Conservation (phyloP, 2,113 vertebrate genomes). For the Microcebus murinus region DNA sequence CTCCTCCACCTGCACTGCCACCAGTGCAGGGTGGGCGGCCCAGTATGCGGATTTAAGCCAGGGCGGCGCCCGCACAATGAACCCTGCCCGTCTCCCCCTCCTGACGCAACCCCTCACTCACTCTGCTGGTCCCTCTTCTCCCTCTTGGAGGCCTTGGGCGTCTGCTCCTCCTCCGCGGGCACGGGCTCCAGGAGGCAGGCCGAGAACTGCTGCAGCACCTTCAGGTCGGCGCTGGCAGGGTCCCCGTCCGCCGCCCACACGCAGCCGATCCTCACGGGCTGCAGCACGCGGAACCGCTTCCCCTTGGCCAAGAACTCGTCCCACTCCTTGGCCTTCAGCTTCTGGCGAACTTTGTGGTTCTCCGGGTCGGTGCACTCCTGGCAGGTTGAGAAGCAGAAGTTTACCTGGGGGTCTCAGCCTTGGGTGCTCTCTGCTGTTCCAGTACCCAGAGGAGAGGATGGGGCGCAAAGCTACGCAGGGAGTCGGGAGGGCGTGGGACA, state of each 20-base stretch:
- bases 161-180: slow-evolving; percentile 82
- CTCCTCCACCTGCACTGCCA: neutral
- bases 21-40: too few relatives aligned
- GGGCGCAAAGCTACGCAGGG: neutral
- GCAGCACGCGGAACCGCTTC: slow-evolving; percentile 92
- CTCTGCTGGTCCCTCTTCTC: slow-evolving; percentile 89
- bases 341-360: slow-evolving; percentile 95
- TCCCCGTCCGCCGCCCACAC: slow-evolving; percentile 86
- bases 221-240: neutral
- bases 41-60: neutral
- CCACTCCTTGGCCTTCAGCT: slow-evolving; percentile 97
- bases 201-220: slow-evolving; percentile 88
- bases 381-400: neutral
- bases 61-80: neutral
- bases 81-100: too few relatives aligned
- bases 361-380: slow-evolving; percentile 93
- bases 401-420: neutral
- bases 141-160: slow-evolving; percentile 84
- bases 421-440: neutral
- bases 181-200: slow-evolving; percentile 86
- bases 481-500: neutral
- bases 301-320: slow-evolving; percentile 95
- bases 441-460: neutral
- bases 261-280: slow-evolving; percentile 92
- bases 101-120: slow-evolving; percentile 81